Base-by-base conservation (phyloP, 2,797 vertebrate species). In the Gambelia wislizenii region DNA sequence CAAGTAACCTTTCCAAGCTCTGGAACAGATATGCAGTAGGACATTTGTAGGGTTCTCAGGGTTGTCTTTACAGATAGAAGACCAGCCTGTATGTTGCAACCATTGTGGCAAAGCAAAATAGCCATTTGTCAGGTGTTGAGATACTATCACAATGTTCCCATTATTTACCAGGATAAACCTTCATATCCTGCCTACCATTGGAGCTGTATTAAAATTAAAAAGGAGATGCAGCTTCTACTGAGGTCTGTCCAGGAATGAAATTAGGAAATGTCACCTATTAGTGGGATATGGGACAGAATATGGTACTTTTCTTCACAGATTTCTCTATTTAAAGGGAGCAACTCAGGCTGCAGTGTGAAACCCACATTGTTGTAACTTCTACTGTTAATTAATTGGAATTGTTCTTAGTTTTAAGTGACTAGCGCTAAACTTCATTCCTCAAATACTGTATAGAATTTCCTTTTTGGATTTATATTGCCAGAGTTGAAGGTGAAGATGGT, bases 61-160 rank as follows among this genome's bases (percentile, higher is more conserved):
- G 7, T 13, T 25, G 1, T 13, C 54, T 69, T 86, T 69, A 7
- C 33, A 33, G 12, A 83, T 89, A 89, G 77, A 69, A 83, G 90
- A 72, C 30, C 52, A 30, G 59, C 49, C n/a, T 84, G 16, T 25
- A 42, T 74, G 36, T 56, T 27, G 14, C 14, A 83, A 56, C 64
- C 47, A 44, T 61, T 87, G 83, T 86, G 91, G 88, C 84, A 92
- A 74, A 74, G 89, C 72, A 93, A 72, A 74, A 0, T 61, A 90
- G 0, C 84, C 85, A 52, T 88, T 49, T 92, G 69, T 86, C 42
- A 47, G 70, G 52, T 39, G 86, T 80, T 72, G 64, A 85, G 49
- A 87, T 1, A 2, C n/a, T 75, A 86, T 82, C 10, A 89, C 13
- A 16, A 84, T 77, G 91, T 80, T 61, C 81, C 0, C 0, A 0